Conservation (phyloP, 2,113 vertebrate species). For the Python bivittatus region DNA sequence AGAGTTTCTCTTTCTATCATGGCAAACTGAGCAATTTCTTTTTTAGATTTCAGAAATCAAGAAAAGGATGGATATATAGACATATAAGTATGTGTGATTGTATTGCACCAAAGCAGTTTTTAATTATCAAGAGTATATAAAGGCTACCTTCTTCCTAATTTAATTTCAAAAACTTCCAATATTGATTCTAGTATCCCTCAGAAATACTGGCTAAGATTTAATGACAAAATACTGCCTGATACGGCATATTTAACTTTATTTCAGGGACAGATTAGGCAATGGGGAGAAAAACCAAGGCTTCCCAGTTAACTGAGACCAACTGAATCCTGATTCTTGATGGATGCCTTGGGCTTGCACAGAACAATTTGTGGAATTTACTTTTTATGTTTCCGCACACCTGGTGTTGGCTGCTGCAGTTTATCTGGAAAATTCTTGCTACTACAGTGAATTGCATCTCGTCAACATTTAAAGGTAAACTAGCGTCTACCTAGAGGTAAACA, state of each 20-base stretch:
- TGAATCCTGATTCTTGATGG: not conserved
- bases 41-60: constrained; percentile 18
- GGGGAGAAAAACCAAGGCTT: not conserved
- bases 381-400: not conserved
- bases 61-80: not conserved
- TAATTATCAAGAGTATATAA: not conserved
- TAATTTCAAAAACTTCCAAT: not conserved
- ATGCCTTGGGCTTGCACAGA: not conserved
- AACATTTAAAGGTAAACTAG: not conserved
- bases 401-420: not conserved
- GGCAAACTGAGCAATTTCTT: constrained; percentile 3
- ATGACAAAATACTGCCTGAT: not conserved
- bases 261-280: constrained; percentile 18
- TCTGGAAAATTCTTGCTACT: not conserved
- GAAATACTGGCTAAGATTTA: not conserved
- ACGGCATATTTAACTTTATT: not conserved
- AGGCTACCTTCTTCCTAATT: not conserved
- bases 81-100: not conserved
- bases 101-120: not conserved
- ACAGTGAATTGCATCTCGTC: not conserved
- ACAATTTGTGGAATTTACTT: not conserved
- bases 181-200: constrained; percentile 2
- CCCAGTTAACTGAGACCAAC: accelerated
- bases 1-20: not conserved
- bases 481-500: not conserved